Conservation (phyloP, 64 coral and sea anemone species). For the Stylophora pistillata region DNA sequence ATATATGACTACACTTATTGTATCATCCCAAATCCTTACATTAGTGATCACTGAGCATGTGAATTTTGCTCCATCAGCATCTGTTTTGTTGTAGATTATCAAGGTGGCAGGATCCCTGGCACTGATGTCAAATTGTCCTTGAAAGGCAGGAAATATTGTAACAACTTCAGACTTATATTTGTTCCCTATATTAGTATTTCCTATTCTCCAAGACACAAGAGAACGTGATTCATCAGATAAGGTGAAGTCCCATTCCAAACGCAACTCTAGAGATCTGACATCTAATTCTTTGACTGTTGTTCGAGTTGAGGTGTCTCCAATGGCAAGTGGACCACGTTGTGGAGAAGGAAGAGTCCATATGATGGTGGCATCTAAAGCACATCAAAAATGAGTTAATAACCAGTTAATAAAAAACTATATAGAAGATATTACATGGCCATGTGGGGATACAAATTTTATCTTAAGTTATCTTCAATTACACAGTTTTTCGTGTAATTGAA, state of each 20-base stretch:
- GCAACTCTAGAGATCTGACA: neutral
- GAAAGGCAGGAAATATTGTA: neutral
- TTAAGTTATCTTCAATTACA: no score
- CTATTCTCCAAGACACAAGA: neutral
- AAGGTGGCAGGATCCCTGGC: neutral
- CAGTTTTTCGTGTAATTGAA: no score
- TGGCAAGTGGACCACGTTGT: neutral
- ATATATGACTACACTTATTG: neutral
- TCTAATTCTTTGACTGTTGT: neutral
- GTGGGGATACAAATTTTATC: no score
- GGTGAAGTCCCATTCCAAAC: neutral
- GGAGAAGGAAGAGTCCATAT: neutral
- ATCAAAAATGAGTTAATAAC: no score
- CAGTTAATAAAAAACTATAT: no score
- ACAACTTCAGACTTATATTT: neutral
- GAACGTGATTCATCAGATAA: neutral
- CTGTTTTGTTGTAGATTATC: neutral
- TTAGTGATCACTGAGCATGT: neutral
- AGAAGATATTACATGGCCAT: no score
- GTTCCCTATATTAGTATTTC: neutral
- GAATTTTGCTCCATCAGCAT: neutral
- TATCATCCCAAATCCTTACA: neutral
- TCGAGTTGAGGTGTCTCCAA: neutral
- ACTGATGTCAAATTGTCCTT: neutral
- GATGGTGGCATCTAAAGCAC: neutral